Conservation (phyloP, 1,140 invertebrate species). For the Sweltsa coloradensis region DNA sequence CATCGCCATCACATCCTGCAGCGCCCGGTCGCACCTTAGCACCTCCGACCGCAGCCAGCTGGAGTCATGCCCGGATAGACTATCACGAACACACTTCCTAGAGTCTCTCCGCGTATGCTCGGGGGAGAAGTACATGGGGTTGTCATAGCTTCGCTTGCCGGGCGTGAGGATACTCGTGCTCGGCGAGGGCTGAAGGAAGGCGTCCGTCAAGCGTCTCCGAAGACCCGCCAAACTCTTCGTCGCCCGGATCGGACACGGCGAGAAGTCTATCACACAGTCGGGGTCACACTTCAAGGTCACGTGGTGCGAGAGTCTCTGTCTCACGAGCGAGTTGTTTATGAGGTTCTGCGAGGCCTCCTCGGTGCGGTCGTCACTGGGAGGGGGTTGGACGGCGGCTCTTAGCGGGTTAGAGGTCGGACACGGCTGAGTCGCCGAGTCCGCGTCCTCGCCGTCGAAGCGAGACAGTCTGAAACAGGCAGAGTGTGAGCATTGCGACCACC, state of each 20-base stretch:
- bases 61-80: not conserved
- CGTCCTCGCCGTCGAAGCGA: not conserved
- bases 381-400: not conserved
- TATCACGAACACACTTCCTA: not conserved
- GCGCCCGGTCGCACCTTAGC: not conserved
- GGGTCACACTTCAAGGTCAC: not conserved
- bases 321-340: not conserved
- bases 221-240: conserved; percentile 16
- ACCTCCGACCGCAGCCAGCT: not conserved
- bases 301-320: not conserved
- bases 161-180: not conserved
- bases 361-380: not conserved
- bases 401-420: not conserved
- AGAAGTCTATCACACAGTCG: conserved; percentile 20
- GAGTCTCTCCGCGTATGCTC: not conserved
- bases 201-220: conserved; percentile 11
- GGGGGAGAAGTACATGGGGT: conserved; percentile 14
- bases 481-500: not conserved
- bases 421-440: not conserved
- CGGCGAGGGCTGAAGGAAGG: conserved; percentile 3
- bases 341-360: not conserved
- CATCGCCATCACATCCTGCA: not conserved
- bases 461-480: not conserved
- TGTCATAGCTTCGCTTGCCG: conserved; percentile 6
- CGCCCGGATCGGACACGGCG: conserved; percentile 16